Evolutionary conservation across 2,797 vertebrate species (phyloP).

Genomic region (Cossypha heuglini): DNA sequence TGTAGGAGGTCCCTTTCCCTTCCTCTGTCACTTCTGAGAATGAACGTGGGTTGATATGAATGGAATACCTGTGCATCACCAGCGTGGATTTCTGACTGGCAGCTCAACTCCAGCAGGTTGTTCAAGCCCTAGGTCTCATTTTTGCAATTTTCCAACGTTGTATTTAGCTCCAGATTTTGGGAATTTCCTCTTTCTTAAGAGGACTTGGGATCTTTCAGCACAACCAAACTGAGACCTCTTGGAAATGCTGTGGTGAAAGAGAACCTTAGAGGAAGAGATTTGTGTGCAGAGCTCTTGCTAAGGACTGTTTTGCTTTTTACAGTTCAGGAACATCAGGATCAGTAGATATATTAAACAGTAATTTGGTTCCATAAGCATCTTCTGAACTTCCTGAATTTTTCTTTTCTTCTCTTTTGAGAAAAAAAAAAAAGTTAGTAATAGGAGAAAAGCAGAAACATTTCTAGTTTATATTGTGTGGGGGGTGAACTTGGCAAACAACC

Average conservation of each 20-base stretch:
- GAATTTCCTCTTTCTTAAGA: not conserved
- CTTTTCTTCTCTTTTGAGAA: not conserved
- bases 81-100: not conserved
- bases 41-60: not conserved
- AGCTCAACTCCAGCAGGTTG: not conserved
- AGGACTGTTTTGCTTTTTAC: not conserved
- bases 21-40: not conserved
- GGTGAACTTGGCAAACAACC: not conserved
- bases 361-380: not conserved
- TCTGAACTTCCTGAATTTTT: not conserved
- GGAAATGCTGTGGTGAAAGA: not conserved
- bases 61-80: not conserved
- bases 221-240: not conserved
- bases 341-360: not conserved
- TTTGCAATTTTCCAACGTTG: not conserved
- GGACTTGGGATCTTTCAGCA: not conserved
- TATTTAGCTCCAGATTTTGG: not conserved
- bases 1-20: not conserved
- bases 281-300: not conserved
- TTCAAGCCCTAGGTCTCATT: not conserved
- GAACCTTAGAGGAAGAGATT: not conserved
- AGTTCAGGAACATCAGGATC: not conserved
- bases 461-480: not conserved
- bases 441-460: not conserved
- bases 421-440: not conserved